Conservation (phyloP, 1,140 invertebrate genomes). For the Heliconius himera region DNA sequence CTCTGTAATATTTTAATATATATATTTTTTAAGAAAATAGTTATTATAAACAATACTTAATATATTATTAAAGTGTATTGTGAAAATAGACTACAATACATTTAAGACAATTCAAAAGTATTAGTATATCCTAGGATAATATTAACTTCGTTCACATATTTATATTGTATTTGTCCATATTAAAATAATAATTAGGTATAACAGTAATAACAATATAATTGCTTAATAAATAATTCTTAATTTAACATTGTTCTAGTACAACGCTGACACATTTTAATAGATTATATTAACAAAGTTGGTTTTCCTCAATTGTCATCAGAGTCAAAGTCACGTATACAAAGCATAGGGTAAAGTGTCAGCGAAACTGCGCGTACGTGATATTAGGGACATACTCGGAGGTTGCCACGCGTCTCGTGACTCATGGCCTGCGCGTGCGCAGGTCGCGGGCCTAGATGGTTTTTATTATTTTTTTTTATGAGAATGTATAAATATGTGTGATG, state of each 20-base stretch:
- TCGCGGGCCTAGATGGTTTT: background rate
- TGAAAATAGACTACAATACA: background rate
- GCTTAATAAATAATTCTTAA: background rate
- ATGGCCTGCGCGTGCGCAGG: slow-evolving; percentile 30
- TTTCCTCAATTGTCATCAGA: slow-evolving; percentile 39
- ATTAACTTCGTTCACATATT: background rate
- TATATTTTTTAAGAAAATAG: background rate
- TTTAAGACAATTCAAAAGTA: too few species aligned
- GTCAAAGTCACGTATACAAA: slow-evolving; percentile 41
- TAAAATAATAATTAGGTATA: background rate
- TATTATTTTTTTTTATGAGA: background rate
- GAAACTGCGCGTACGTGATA: slow-evolving; percentile 43
- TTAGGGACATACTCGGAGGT: slow-evolving; percentile 29
- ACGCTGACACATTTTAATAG: slow-evolving; percentile 18
- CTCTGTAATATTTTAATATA: too few species aligned
- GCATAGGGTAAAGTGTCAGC: slow-evolving; percentile 43
- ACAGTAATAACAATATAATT: slow-evolving; percentile 1
- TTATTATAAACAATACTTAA: background rate
- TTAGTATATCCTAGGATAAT: background rate
- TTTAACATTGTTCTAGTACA: background rate
- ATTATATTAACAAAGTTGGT: slow-evolving; percentile 32
- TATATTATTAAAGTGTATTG: background rate
- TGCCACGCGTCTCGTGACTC: slow-evolving; percentile 38
- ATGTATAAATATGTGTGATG: background rate
- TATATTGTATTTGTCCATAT: background rate